These are phyloP conservation scores for Lontra canadensis DNA, from an alignment of 2,113 vertebrate genomes.

Conservation along the genomic window DNA sequence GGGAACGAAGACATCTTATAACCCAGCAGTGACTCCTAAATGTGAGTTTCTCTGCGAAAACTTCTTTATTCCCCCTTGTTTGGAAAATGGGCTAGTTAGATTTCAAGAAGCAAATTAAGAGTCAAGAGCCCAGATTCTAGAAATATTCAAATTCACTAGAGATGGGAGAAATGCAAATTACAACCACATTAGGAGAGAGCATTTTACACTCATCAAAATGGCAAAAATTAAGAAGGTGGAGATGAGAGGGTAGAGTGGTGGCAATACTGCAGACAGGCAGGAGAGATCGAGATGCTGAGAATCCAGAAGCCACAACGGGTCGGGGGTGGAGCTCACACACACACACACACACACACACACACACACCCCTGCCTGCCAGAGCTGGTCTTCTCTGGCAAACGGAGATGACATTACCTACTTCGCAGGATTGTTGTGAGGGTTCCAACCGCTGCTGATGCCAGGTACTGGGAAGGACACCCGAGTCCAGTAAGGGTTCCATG, in stretches of 20 bases:
- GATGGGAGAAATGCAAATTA: slow-evolving; percentile 60
- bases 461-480: not conserved
- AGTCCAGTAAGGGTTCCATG: not conserved
- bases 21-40: not conserved
- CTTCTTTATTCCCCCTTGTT: not conserved
- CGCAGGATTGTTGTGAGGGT: not conserved
- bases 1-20: fast-evolving
- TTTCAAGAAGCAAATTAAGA: slow-evolving; percentile 59
- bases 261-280: not conserved
- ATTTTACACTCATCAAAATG: slow-evolving; percentile 48
- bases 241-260: not conserved
- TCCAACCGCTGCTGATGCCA: not conserved
- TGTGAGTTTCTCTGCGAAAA: not conserved
- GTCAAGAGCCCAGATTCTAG: slow-evolving; percentile 54
- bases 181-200: slow-evolving; percentile 21
- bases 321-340: not conserved
- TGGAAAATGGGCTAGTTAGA: not conserved
- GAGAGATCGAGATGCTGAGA: not conserved
- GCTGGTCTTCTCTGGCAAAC: not conserved
- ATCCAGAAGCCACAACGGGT: fast-evolving
- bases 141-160: slow-evolving; percentile 34
- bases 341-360: no score
- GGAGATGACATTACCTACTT: not conserved
- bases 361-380: no score
- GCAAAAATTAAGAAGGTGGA: slow-evolving; percentile 42